These are phyloP conservation scores for Metalampra italica DNA, from an alignment of 2,888 invertebrate genomes.

Conservation along the genomic window DNA sequence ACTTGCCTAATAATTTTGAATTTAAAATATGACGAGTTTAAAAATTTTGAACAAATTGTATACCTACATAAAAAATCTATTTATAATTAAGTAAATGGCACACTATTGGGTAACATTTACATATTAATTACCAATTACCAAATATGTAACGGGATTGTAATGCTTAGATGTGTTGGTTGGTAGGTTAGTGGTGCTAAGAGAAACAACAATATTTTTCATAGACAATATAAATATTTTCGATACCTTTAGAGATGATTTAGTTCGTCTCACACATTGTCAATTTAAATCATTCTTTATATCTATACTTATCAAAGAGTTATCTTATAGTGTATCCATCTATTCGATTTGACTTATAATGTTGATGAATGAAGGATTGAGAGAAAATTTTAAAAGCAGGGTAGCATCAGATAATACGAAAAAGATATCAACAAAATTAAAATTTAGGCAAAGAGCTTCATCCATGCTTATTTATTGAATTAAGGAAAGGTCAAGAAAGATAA, in stretches of 20 bases:
- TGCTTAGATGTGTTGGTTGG: constrained; percentile 9
- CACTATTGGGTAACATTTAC: not conserved
- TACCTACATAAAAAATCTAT: too few species aligned
- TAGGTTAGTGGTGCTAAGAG: constrained; percentile 70
- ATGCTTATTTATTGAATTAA: not conserved
- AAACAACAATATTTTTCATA: constrained; percentile 67
- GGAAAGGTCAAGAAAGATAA: not conserved
- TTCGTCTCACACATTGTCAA: constrained; percentile 59
- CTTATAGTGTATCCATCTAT: constrained; percentile 26
- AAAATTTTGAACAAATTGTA: too few species aligned
- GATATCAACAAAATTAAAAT: constrained; percentile 18
- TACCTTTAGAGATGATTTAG: constrained; percentile 57
- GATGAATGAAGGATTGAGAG: constrained; percentile 38
- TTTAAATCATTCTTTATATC: constrained; percentile 46
- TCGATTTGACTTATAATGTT: constrained; percentile 14
- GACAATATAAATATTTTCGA: constrained; percentile 66
- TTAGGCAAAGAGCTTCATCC: constrained; percentile 7
- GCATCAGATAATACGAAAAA: constrained; percentile 50
- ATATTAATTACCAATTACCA: too few species aligned
- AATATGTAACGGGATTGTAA: constrained; percentile 1
- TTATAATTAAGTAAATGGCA: not conserved
- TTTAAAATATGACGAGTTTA: too few species aligned
- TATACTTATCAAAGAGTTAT: constrained; percentile 18
- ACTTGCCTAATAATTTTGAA: too few species aligned
- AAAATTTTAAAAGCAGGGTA: constrained; percentile 57